Base-by-base conservation (phyloP, 2,888 invertebrate genomes). In the Melolontha melolontha region DNA sequence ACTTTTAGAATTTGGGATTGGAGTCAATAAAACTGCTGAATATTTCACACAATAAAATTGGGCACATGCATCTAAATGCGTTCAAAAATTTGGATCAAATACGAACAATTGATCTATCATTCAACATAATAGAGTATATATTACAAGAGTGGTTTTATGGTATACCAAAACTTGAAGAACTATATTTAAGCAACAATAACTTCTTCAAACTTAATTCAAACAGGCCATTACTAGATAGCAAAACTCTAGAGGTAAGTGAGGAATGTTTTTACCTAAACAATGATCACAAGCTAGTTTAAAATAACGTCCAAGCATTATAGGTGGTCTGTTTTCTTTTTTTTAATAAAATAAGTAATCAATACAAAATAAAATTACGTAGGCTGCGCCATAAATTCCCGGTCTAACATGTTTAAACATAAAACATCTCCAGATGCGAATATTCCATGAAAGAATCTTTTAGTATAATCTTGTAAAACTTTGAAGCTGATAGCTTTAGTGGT, bases 161-260 rank as follows among this genome's bases (percentile, higher is more conserved):
- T 41, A 87, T 89, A 14, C 81, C 82, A 1, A 80, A 83, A 16
- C 79, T 91, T 6, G 79, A 84, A 17, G 84, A 83, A 52, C 79
- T 91, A 0, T 89, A 90, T 76, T 79, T 91, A 65, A 88, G 87
- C 49, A 87, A 87, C 11, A 91, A 91, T 76, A 87, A 89, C 66
- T 87, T 91, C 71, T 86, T 87, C 76, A 79, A 81, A 0, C 76
- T 89, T 1, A n/a, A 22, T 2, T 84, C 84, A 68, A 85, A 86
- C 75, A 86, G 86, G 69, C 88, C 89, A 0, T 80, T 88, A 64
- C 70, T 90, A n/a, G 85, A 85, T 76, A 88, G 89, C 75, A 77
- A 78, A 1, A 84, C 86, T 67, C 77, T 88, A 47, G 83, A 85
- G 83, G 88, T 88, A 82, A 73, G 71, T 70, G 55, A 7, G 1